Evolutionary conservation across 2,888 invertebrate genomes (phyloP), one percentile per base, ranked within the genome.

Genomic region (Dolichomitus sp.): DNA sequence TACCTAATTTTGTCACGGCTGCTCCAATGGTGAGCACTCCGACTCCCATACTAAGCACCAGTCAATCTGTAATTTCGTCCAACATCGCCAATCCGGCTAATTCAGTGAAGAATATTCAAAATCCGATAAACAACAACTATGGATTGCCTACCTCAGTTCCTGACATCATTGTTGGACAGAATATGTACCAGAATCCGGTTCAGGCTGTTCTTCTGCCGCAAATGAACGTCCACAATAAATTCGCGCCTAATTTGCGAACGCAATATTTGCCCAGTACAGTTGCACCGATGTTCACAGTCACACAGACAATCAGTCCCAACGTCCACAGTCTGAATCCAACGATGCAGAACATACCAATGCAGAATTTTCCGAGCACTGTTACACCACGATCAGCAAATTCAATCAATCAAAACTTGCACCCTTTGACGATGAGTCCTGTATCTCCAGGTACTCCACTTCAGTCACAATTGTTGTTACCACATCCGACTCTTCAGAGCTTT

Each of bases 161-260:
- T 0, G 93, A 93, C 12, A 84, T 93, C 4, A 91, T 93, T 17
- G 89, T 93, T 2, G 93, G 93, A 4, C 93, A 93, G 73, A 92
- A 87, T 42, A 87, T 87, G 4, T 91, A 88, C 23, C 90, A 90
- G 5, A 92, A 87, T 83, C 89, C 92, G 0, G 84, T 91, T 4
- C 91, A 90, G 23, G 85, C 92, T 1, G 76, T 91, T 4, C 27
- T 91, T 0, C 6, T 89, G 4, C 87, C 92, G 0, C 90, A 89
- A 9, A 57, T 87, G 37, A 87, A 82, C 61, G 77, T 68, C 0
- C 86, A 87, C 4, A 83, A 85, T 4, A 91, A 90, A 57, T 85
- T 85, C 23, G 6, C 80, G 2, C 59, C 87, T 19, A 89, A 87
- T 27, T 30, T 85, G 0, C 89, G 90, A 17, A 68, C 89, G 2